These are phyloP conservation scores for Hyperoplus immaculatus DNA, from an alignment of 2,797 vertebrate genomes.

Conservation along the genomic window DNA sequence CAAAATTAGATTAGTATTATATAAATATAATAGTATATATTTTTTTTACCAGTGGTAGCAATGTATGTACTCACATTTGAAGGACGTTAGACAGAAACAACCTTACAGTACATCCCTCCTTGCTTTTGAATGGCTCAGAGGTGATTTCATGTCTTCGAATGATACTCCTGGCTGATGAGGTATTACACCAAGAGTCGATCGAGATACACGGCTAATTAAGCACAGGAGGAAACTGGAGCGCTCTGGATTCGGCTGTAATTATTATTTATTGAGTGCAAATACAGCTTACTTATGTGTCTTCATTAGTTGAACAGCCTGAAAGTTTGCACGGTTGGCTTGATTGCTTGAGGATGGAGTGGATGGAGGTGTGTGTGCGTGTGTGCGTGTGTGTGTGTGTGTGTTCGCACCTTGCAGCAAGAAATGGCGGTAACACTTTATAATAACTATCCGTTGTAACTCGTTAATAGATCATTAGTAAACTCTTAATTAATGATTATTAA, in stretches of 20 bases:
- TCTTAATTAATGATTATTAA: no score
- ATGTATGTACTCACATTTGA: background rate
- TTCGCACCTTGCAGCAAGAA: background rate
- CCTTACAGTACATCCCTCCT: background rate
- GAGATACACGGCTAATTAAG: conserved; percentile 41
- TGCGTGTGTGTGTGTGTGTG: no score
- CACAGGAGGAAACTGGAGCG: conserved; percentile 27
- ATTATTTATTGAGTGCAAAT: conserved; percentile 41
- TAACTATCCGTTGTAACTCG: no score
- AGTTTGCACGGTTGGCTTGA: conserved; percentile 9
- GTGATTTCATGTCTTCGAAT: conserved; percentile 35
- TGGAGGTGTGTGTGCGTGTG: no score
- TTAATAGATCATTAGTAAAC: no score
- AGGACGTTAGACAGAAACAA: background rate
- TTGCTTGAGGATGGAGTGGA: background rate
- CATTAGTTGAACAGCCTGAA: background rate
- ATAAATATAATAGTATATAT: background rate
- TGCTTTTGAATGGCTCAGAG: conserved; percentile 27
- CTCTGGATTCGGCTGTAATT: conserved; percentile 36
- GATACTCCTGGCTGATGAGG: conserved; percentile 43
- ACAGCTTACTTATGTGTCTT: conserved; percentile 14
- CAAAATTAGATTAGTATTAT: background rate
- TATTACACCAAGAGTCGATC: conserved; percentile 39
- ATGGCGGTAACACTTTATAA: no score
- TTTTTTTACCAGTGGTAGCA: conserved; percentile 12